Evolutionary conservation across 1,140 invertebrate genomes (phyloP).

Genomic region (Proctacanthus coquilletti): DNA sequence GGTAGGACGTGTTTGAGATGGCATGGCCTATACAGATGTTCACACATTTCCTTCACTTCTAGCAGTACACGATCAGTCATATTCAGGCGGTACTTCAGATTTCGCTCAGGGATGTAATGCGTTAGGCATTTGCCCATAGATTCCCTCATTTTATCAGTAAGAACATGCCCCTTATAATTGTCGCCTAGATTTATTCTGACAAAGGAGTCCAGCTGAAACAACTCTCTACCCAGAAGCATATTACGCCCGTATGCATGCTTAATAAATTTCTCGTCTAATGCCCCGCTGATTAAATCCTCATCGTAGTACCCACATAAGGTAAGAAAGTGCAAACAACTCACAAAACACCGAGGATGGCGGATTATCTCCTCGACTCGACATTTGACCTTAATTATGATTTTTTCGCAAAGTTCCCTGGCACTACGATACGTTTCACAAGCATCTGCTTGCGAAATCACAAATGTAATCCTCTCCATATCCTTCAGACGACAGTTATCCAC

Average conservation of each 20-base stretch:
- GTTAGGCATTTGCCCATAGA: slow-evolving; percentile 31
- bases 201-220: slow-evolving; percentile 36
- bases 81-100: slow-evolving; percentile 29
- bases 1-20: slow-evolving; percentile 36
- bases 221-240: slow-evolving; percentile 25
- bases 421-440: slow-evolving; percentile 23
- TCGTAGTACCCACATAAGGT: slow-evolving; percentile 31
- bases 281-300: slow-evolving; percentile 32
- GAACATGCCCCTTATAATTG: slow-evolving; percentile 34
- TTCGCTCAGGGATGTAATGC: slow-evolving; percentile 29
- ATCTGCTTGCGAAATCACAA: slow-evolving; percentile 34
- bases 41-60: slow-evolving; percentile 25
- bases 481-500: slow-evolving; percentile 34
- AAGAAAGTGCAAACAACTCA: slow-evolving; percentile 33
- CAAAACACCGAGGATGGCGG: slow-evolving; percentile 28
- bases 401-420: slow-evolving; percentile 28
- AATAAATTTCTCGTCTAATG: slow-evolving; percentile 32
- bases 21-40: slow-evolving; percentile 13
- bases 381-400: slow-evolving; percentile 32
- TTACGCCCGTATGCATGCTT: slow-evolving; percentile 22
- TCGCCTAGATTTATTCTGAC: slow-evolving; percentile 37
- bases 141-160: slow-evolving; percentile 22
- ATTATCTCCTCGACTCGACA: slow-evolving; percentile 30
- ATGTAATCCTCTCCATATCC: slow-evolving; percentile 43
- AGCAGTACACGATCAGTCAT: slow-evolving; percentile 31